Evolutionary conservation across 53 echinoderm and acorn worm species (phyloP).

Genomic region (Stichopus horrens): DNA sequence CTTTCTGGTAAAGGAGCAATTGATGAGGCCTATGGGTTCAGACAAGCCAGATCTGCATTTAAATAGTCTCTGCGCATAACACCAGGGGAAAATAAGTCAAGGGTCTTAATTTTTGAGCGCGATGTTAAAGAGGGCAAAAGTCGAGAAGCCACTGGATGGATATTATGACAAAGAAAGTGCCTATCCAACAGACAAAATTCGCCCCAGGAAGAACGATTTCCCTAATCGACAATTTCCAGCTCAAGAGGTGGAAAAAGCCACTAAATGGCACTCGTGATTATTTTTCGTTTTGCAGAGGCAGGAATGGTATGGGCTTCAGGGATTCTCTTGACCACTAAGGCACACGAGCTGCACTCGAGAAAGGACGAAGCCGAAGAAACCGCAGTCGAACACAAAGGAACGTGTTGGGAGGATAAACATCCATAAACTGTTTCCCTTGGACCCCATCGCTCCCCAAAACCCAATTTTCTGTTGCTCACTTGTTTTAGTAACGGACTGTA

Average conservation of each 20-base stretch:
- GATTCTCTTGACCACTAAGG: neutral
- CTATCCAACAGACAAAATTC: neutral
- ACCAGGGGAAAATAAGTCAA: conserved; percentile 26
- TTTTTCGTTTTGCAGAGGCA: neutral
- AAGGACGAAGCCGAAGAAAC: neutral
- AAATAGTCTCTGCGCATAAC: conserved; percentile 12
- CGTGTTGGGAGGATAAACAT: neutral
- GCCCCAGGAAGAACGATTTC: conserved; percentile 36
- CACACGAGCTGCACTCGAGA: neutral
- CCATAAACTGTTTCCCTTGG: too few species aligned
- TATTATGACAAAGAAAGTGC: neutral
- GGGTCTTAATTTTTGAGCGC: conserved; percentile 19
- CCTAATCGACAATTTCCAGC: conserved; percentile 23
- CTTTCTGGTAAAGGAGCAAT: neutral
- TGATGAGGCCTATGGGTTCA: conserved; percentile 23
- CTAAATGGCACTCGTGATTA: conserved; percentile 25
- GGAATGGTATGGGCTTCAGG: conserved; percentile 2
- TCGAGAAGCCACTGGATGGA: neutral
- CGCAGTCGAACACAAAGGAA: neutral
- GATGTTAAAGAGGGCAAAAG: neutral
- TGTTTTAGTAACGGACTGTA: too few species aligned
- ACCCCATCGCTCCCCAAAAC: too few species aligned
- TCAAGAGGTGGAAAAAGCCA: conserved; percentile 29
- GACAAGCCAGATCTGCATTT: conserved; percentile 12
- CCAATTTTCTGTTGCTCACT: too few species aligned